Evolutionary conservation across 2,888 invertebrate species (phyloP), one percentile per base, ranked within the genome.

Genomic region (Lithophane ornitopus): DNA sequence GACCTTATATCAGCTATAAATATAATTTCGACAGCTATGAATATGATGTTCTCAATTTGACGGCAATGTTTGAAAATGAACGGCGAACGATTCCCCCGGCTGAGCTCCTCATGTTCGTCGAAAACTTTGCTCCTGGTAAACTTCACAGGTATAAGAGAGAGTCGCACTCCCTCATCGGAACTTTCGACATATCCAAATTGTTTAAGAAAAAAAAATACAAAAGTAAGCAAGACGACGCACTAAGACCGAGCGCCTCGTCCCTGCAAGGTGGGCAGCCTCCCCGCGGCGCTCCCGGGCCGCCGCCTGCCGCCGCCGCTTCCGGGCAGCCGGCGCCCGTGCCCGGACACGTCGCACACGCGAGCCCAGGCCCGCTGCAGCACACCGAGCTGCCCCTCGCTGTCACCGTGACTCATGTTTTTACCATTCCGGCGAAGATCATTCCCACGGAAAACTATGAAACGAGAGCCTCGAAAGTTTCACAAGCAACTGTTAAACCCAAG

Each of bases 181-280:
- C 95, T 3, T 95, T 94, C 78, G 95, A 95, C 71, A 91, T 95
- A 71, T 93, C 94, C 0, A 93, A 92, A 70, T 90, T 94, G 84
- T 93, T 93, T 62, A 93, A 91, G 72, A 93, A 91, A 84, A 93
- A 88, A 54, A 91, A 90, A 44, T 69, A 80, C 7, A 89, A 89
- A 41, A 85, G 70, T 58, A 90, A 88, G 74, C 72, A 73, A 1
- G 84, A 85, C 7, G 75, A 71, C 0, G 76, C 74, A 7, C 78
- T 73, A 4, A 82, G 76, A 12, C 92, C 94, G 19, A 92, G 90
- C 49, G 91, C 92, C 0, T 89, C 92, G 0, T 89, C 92, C 0
- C 87, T 92, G 9, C 90, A 83, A 1, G 88, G 88, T 9, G 63
- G 56, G n/a, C 70, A 56, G 54, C 26, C 28, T 19, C 22, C 16